phyloP scores from a whole-genome alignment of 1,140 invertebrate species.

The Pogonomyrmex californicus region DNA sequence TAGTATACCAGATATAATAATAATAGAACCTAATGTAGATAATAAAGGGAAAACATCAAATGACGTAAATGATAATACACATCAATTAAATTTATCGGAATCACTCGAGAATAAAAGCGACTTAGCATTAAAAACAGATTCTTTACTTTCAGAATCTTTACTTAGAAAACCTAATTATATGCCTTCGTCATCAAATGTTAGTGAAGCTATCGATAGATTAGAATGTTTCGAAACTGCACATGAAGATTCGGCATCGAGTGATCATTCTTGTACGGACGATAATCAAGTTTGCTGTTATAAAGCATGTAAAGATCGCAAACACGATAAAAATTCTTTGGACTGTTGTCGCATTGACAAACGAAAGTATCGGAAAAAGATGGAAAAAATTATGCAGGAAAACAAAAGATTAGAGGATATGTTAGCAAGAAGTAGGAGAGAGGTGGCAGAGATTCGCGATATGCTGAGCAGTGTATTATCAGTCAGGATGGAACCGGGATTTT shows the following conservation, averaged over 20 bases:
- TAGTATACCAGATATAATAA: conserved; percentile 38
- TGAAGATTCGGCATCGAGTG: conserved; percentile 14
- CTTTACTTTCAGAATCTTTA: not conserved
- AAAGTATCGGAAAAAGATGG: conserved; percentile 78
- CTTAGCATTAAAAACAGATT: not conserved
- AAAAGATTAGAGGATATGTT: conserved; percentile 79
- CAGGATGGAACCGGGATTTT: conserved; percentile 83
- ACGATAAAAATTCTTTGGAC: conserved; percentile 46
- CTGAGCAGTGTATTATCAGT: conserved; percentile 80
- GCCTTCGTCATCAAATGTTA: not conserved
- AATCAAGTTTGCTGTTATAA: conserved; percentile 31
- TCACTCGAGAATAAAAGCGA: conserved; percentile 41
- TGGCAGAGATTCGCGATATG: conserved; percentile 80
- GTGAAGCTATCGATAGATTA: conserved; percentile 11
- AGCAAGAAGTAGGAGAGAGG: conserved; percentile 78
- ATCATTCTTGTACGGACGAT: conserved; percentile 26
- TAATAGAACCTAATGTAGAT: conserved; percentile 41
- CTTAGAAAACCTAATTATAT: not conserved
- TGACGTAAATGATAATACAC: conserved; percentile 5
- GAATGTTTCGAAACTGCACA: not conserved
- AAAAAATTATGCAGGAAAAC: conserved; percentile 78
- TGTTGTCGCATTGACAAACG: conserved; percentile 72
- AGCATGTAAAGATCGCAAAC: conserved; percentile 50
- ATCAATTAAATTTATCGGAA: conserved; percentile 12
- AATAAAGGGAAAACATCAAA: not conserved